Evolutionary conservation across 2,888 invertebrate genomes (phyloP).

Genomic region (Epistrophe grossulariae): DNA sequence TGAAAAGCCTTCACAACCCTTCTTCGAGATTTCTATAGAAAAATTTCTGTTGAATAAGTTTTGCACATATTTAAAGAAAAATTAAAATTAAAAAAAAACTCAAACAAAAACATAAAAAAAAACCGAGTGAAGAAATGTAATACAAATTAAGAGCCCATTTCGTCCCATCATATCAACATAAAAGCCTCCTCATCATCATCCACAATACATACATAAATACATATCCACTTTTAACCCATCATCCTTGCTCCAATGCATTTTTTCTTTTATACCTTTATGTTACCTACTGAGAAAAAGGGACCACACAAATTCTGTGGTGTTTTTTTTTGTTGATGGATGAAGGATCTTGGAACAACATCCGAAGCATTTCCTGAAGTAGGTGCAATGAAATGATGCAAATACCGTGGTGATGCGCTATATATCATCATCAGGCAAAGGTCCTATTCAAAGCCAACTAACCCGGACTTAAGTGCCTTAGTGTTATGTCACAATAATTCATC

Average conservation of each 20-base stretch:
- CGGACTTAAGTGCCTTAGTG: slow-evolving; percentile 57
- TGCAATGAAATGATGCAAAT: slow-evolving; percentile 73
- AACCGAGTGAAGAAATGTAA: slow-evolving; percentile 32
- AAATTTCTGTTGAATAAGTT: slow-evolving; percentile 53
- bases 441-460: slow-evolving; percentile 75
- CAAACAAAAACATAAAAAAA: background rate
- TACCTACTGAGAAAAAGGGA: slow-evolving; percentile 3
- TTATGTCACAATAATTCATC: slow-evolving; percentile 67
- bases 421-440: slow-evolving; percentile 53
- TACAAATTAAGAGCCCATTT: slow-evolving; percentile 72
- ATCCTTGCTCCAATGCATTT: slow-evolving; percentile 7
- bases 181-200: slow-evolving; percentile 29
- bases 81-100: slow-evolving; percentile 6
- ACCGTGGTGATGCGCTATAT: slow-evolving; percentile 28
- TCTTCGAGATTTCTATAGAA: slow-evolving; percentile 34
- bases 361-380: slow-evolving; percentile 72
- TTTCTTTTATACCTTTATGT: slow-evolving; percentile 1
- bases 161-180: slow-evolving; percentile 48
- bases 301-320: slow-evolving; percentile 10
- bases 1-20: slow-evolving; percentile 45
- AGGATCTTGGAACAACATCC: slow-evolving; percentile 62
- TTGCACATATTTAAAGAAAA: slow-evolving; percentile 65
- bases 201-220: slow-evolving; percentile 33
- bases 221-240: slow-evolving; percentile 30
- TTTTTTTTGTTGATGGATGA: slow-evolving; percentile 19